phyloP scores from a whole-genome alignment of 2,797 vertebrate genomes.

The Epinephelus awoara region DNA sequence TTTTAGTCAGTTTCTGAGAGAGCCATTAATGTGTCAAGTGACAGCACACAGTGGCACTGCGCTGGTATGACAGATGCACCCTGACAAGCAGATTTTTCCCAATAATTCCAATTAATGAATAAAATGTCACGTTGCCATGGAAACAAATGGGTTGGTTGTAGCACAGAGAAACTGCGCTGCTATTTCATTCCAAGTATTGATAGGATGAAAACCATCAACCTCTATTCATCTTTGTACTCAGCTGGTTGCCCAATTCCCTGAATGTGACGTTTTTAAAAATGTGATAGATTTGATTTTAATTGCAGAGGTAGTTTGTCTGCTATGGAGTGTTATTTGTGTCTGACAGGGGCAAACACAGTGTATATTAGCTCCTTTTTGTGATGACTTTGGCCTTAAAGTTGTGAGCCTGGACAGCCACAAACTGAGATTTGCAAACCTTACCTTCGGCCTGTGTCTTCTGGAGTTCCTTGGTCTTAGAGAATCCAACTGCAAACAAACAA shows the following conservation, averaged over 20 bases:
- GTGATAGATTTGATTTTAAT: slow-evolving; percentile 22
- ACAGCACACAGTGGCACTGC: background rate
- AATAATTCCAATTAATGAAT: slow-evolving; percentile 44
- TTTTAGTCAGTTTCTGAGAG: slow-evolving; percentile 17
- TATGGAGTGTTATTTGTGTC: background rate
- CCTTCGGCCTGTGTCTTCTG: slow-evolving; percentile 68
- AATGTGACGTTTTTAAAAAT: slow-evolving; percentile 2
- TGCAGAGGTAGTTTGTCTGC: background rate
- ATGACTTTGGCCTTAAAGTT: background rate
- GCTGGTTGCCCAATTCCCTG: background rate
- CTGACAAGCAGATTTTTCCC: slow-evolving; percentile 24
- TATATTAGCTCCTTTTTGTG: background rate
- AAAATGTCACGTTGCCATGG: slow-evolving; percentile 42
- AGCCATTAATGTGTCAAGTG: slow-evolving; percentile 11
- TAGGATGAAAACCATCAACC: slow-evolving; percentile 20
- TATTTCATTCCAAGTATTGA: slow-evolving; percentile 24
- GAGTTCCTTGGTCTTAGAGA: slow-evolving; percentile 87
- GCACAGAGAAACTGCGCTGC: slow-evolving; percentile 3
- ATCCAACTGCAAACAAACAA: slow-evolving; percentile 87
- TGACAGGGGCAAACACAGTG: background rate
- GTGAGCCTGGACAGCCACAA: background rate
- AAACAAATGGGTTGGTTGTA: slow-evolving; percentile 14
- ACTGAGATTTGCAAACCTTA: slow-evolving; percentile 48
- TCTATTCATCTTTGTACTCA: slow-evolving; percentile 21
- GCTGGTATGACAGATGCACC: slow-evolving; percentile 38